Evolutionary conservation across 2,888 invertebrate genomes (phyloP).

Genomic region (Camptogramma bilineatum): DNA sequence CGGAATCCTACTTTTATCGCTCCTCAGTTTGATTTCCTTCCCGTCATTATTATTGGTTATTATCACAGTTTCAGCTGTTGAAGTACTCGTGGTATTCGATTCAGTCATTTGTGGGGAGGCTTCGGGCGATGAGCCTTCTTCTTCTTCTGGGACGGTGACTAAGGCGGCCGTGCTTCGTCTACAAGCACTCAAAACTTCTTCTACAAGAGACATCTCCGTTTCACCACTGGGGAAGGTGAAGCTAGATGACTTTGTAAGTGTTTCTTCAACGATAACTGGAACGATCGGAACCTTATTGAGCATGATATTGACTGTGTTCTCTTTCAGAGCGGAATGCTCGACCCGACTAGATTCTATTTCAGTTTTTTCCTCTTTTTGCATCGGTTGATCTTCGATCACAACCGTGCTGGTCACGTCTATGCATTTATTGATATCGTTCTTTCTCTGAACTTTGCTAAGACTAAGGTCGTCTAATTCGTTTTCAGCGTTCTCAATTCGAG

Average conservation of each 20-base stretch:
- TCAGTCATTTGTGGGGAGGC: constrained; percentile 87
- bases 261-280: constrained; percentile 58
- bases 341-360: constrained; percentile 72
- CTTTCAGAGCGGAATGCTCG: constrained; percentile 73
- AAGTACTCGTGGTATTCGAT: constrained; percentile 88
- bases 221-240: constrained; percentile 68
- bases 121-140: constrained; percentile 84
- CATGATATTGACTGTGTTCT: constrained; percentile 76
- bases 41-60: constrained; percentile 85
- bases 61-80: constrained; percentile 90
- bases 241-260: constrained; percentile 72
- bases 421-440: constrained; percentile 79
- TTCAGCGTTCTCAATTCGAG: constrained; percentile 71
- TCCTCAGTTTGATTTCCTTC: constrained; percentile 71
- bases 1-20: constrained; percentile 85
- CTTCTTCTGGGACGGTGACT: constrained; percentile 87
- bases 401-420: constrained; percentile 65
- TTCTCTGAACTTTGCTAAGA: constrained; percentile 75
- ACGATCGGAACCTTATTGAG: constrained; percentile 60
- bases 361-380: constrained; percentile 65
- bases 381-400: constrained; percentile 58
- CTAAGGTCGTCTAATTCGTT: constrained; percentile 75
- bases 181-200: constrained; percentile 78
- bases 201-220: constrained; percentile 74
- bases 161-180: constrained; percentile 77